Evolutionary conservation across 2,113 vertebrate species (phyloP).

Genomic region (Crotophaga sulcirostris): DNA sequence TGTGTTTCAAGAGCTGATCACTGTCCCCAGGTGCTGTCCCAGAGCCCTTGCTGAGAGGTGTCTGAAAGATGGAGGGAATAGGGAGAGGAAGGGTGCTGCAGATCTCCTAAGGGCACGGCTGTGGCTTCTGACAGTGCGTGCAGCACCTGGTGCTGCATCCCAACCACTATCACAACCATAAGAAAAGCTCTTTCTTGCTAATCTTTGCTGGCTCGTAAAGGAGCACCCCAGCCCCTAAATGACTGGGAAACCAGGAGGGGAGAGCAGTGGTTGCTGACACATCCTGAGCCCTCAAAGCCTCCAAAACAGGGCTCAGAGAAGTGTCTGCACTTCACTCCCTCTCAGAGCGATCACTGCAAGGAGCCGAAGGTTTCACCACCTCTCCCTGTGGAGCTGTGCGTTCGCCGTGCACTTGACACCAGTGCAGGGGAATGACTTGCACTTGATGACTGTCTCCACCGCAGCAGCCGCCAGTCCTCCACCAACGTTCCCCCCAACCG

Average conservation of each 20-base stretch:
- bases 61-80: neutral
- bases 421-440: neutral
- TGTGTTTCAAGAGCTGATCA: neutral
- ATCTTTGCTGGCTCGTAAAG: neutral
- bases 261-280: neutral
- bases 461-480: neutral
- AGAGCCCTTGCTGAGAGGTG: neutral
- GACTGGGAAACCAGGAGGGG: accelerated
- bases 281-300: neutral
- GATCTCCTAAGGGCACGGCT: neutral
- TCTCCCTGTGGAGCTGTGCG: neutral
- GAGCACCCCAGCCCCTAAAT: neutral
- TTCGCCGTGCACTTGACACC: neutral
- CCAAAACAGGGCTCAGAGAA: neutral
- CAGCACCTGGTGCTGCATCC: neutral
- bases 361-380: conserved; percentile 51
- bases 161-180: neutral
- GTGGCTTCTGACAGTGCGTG: neutral
- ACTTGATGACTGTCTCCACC: neutral
- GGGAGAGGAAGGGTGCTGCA: neutral
- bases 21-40: neutral
- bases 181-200: neutral
- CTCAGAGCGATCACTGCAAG: neutral
- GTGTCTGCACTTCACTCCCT: conserved; percentile 52
- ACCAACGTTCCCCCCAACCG: accelerated